Conservation (phyloP, 2,113 vertebrate genomes). For the Gnathonemus echidnorhynchus region DNA sequence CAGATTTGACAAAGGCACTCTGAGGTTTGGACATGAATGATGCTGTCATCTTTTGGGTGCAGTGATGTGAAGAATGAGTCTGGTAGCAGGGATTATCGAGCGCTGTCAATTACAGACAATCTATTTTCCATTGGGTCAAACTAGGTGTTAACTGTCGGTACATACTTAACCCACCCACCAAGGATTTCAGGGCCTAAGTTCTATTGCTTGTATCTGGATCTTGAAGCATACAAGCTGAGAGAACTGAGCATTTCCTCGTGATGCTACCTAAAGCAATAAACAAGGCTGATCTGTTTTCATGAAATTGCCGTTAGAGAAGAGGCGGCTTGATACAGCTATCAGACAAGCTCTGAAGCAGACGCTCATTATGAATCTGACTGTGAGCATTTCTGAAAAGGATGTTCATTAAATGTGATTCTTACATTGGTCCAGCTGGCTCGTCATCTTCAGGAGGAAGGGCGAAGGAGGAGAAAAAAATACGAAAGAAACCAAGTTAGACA, state of each 20-base stretch:
- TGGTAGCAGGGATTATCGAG: background rate
- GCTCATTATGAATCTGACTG: background rate
- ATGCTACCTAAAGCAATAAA: background rate
- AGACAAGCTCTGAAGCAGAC: background rate
- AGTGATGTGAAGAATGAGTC: background rate
- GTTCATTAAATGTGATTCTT: constrained; percentile 48
- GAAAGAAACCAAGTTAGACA: constrained; percentile 47
- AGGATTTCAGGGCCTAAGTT: background rate
- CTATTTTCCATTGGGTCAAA: background rate
- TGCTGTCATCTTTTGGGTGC: background rate
- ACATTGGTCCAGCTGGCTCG: constrained; percentile 94
- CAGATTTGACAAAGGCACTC: background rate
- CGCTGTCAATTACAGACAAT: background rate
- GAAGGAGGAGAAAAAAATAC: constrained; percentile 42
- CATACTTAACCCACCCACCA: background rate
- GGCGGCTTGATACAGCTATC: background rate
- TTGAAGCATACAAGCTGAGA: background rate
- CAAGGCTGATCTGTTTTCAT: background rate
- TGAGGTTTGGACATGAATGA: background rate
- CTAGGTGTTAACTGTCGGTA: background rate
- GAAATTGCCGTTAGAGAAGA: background rate
- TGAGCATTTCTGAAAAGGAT: background rate
- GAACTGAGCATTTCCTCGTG: background rate
- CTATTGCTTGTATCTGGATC: background rate
- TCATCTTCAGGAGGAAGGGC: constrained; percentile 70